phyloP scores from a whole-genome alignment of 2,797 vertebrate species.

The Lophotriccus pileatus region DNA sequence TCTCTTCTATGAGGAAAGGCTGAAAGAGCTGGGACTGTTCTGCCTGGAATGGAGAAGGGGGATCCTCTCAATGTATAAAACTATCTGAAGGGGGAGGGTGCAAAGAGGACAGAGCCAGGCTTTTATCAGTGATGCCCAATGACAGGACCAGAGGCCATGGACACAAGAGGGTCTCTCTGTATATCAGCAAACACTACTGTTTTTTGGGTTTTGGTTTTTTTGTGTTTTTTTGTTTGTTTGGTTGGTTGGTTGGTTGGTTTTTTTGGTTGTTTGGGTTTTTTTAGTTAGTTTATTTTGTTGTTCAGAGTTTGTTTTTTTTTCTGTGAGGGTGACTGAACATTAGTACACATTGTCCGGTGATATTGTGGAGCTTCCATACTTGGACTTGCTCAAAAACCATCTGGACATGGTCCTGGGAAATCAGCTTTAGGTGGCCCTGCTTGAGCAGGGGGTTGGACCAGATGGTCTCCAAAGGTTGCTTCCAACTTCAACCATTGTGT shows the following conservation, averaged over 20 bases:
- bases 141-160: not conserved
- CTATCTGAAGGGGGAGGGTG: not conserved
- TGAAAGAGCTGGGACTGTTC: not conserved
- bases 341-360: not conserved
- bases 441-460: not conserved
- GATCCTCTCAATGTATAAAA: not conserved
- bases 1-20: not conserved
- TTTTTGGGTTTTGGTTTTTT: not conserved
- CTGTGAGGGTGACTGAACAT: not conserved
- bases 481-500: not conserved
- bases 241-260: too few relatives aligned
- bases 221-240: too few relatives aligned
- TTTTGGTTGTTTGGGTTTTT: too few relatives aligned
- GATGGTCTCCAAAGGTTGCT: not conserved
- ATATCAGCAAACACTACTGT: not conserved
- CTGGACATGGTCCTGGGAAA: fast-evolving
- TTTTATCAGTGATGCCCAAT: not conserved
- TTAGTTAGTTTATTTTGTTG: not conserved
- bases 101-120: not conserved
- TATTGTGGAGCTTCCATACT: not conserved
- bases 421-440: not conserved
- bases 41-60: not conserved
- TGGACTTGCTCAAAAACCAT: not conserved
- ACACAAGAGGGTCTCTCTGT: not conserved
- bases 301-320: not conserved